Evolutionary conservation across 2,888 invertebrate genomes (phyloP), one percentile per base, ranked within the genome.

Genomic region (Hirtodrosophila alboralis): DNA sequence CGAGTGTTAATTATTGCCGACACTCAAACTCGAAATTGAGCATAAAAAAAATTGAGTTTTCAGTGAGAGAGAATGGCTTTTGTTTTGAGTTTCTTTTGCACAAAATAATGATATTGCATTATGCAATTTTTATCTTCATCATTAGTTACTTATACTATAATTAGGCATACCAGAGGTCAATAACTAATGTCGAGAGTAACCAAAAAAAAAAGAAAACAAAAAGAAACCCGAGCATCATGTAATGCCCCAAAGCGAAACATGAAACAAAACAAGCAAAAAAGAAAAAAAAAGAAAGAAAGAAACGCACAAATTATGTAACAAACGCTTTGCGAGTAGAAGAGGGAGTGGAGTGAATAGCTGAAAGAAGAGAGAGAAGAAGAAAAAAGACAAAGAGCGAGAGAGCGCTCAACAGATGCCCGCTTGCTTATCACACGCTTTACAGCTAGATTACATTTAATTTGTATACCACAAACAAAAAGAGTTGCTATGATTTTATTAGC

Each of bases 231-330:
- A 43, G 16, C 57, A 58, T 58, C 58, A 43, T 51, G 51, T 21
- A 43, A 51, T 51, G 34, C 36, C 54, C 48, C 60, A 66, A 71
- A 44, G 45, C 49, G 31, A 66, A 61, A 21, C 44, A 40, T 31
- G 45, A 60, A 54, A 36, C 45, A 51, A 47, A 53, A 59, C 47
- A 12, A n/a, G 31, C 33, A 37, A 21, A 40, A n/a, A n/a, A n/a
- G n/a, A n/a, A n/a, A n/a, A n/a, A n/a, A n/a, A n/a, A n/a, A n/a
- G n/a, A n/a, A 33, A 33, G 37, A 64, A 61, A 49, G 54, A 60
- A 65, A 66, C 68, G 66, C 54, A 66, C 48, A 51, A 61, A 72
- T 79, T 79, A 79, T 83, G 78, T 80, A 79, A 78, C 69, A 34
- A 23, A 16, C 18, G 37, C 38, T 4, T 38, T 1, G 12, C 18